A percentile compares a stretch with the other conserved stretches of the same genome.
phyloP scores from a whole-genome alignment of 1,140 invertebrate genomes.

The Drosophila melanica region DNA sequence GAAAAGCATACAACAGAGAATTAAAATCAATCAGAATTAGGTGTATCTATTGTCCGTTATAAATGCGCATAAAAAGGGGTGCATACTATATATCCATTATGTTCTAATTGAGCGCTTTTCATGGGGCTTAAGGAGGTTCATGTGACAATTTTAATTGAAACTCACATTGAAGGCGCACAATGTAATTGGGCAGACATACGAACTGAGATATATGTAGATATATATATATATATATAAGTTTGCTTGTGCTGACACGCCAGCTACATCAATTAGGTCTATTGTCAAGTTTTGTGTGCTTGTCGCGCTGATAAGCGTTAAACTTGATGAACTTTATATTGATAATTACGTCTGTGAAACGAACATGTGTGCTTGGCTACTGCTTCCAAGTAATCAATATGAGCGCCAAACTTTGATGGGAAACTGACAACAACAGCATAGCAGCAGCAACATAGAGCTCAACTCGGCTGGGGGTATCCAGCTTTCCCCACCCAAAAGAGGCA shows the following conservation, averaged over 20 bases:
- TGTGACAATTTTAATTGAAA: constrained; percentile 41
- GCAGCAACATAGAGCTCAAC: background rate
- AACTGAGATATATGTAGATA: background rate
- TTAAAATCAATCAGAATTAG: no score
- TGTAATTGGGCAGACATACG: background rate
- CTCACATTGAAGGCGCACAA: constrained; percentile 15
- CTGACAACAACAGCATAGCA: background rate
- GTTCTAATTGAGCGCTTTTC: constrained; percentile 7
- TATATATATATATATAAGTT: background rate
- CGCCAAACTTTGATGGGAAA: background rate
- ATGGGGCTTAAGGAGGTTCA: constrained; percentile 11
- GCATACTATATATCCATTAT: background rate
- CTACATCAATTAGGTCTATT: constrained; percentile 19
- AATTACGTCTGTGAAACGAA: constrained; percentile 16
- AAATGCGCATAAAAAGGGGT: background rate
- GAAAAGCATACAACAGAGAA: background rate
- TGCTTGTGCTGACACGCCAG: constrained; percentile 4
- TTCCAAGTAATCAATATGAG: background rate
- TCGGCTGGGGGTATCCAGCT: constrained; percentile 7
- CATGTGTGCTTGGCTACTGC: background rate
- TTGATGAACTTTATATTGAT: background rate
- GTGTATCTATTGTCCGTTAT: no score
- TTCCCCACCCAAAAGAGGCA: constrained; percentile 14
- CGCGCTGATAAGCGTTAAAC: constrained; percentile 15
- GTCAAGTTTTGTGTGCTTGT: constrained; percentile 5